Percentiles rank a stretch among this genome's conserved stretches.
Evolutionary conservation across 2,113 vertebrate genomes (phyloP).

Genomic region (Cervus canadensis): DNA sequence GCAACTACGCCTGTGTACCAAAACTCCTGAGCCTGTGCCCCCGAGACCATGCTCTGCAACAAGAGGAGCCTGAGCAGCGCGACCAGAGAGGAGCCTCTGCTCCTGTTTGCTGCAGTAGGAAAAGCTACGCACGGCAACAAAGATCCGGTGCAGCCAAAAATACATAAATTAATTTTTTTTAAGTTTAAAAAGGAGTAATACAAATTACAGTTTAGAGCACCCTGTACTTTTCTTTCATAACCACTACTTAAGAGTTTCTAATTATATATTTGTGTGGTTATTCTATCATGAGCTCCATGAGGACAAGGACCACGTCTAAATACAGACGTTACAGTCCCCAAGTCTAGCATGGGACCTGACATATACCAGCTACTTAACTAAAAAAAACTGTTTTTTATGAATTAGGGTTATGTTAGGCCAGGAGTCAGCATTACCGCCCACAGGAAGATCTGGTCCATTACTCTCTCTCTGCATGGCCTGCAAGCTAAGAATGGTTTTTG

Average conservation of each 20-base stretch:
- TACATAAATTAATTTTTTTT: background rate
- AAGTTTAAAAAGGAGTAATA: background rate
- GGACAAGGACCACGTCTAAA: background rate
- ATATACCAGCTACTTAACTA: background rate
- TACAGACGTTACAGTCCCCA: background rate
- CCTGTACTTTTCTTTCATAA: background rate
- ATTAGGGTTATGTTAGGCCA: background rate
- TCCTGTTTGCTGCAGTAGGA: background rate
- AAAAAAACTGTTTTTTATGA: background rate
- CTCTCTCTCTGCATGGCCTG: background rate
- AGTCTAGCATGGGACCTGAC: background rate
- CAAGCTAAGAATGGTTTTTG: background rate
- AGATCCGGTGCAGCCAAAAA: background rate
- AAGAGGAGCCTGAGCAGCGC: background rate
- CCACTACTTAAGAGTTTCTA: background rate
- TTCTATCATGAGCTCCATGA: background rate
- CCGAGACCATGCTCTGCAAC: background rate
- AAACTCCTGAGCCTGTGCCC: background rate
- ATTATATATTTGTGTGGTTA: background rate
- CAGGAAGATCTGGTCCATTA: background rate
- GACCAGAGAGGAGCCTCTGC: background rate
- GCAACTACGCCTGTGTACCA: background rate
- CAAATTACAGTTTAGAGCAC: background rate
- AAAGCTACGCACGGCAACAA: background rate
- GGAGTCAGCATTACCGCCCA: background rate